Conservation (phyloP, 1,140 invertebrate genomes). For the Anastrepha obliqua region DNA sequence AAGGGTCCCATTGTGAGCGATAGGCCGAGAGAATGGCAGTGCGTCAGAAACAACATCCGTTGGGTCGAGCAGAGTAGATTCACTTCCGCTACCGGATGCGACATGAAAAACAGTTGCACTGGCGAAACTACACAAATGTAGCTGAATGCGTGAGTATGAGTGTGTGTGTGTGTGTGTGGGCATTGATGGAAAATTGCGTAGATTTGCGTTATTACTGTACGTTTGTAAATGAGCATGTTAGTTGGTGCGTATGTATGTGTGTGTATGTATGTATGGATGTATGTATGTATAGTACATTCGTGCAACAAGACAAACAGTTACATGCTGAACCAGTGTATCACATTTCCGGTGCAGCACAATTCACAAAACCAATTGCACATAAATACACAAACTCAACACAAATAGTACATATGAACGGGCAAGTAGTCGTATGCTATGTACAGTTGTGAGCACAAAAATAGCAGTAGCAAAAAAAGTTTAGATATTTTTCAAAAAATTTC, state of each 20-base stretch:
- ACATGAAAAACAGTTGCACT: conserved; percentile 38
- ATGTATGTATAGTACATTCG: not conserved
- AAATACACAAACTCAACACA: conserved; percentile 52
- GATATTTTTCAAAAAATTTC: too few species aligned
- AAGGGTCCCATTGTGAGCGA: conserved; percentile 25
- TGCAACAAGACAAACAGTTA: conserved; percentile 53
- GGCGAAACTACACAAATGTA: not conserved
- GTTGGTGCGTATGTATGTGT: not conserved
- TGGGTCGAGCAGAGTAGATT: conserved; percentile 40
- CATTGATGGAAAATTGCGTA: conserved; percentile 46
- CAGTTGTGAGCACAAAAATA: too few species aligned
- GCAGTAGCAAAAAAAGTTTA: too few species aligned
- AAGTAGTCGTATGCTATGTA: too few species aligned
- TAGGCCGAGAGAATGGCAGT: conserved; percentile 50
- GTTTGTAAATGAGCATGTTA: not conserved
- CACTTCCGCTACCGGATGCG: conserved; percentile 37
- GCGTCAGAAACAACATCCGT: conserved; percentile 52
- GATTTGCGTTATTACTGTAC: conserved; percentile 9
- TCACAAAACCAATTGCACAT: conserved; percentile 57
- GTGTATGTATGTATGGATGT: not conserved
- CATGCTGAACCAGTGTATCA: conserved; percentile 63
- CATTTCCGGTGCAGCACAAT: conserved; percentile 67
- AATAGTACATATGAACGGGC: too few species aligned
- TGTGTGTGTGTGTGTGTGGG: not conserved
- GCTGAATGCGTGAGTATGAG: not conserved